These are phyloP conservation scores for Lasiurus borealis DNA, from an alignment of 2,113 vertebrate genomes.

Conservation along the genomic window DNA sequence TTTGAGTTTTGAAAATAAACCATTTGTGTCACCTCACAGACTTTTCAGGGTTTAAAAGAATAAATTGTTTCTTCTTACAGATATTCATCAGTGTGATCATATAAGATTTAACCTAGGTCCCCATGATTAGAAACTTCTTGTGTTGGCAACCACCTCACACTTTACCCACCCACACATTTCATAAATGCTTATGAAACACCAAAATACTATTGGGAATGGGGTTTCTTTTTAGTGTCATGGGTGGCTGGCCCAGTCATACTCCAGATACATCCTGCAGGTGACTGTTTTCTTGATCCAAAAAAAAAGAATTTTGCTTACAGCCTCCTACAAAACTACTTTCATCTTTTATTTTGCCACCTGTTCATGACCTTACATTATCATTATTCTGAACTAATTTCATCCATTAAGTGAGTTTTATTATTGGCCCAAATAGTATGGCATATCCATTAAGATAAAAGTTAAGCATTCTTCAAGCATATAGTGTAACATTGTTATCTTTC, in stretches of 20 bases:
- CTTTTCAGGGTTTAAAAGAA: constrained; percentile 45
- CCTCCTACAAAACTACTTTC: background rate
- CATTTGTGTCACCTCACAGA: constrained; percentile 26
- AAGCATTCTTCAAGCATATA: background rate
- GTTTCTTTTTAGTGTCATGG: background rate
- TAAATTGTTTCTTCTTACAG: background rate
- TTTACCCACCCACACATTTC: background rate
- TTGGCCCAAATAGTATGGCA: background rate
- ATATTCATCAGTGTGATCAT: background rate
- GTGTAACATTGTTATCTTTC: background rate
- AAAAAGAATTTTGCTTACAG: background rate
- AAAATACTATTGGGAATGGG: background rate
- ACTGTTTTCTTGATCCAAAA: background rate
- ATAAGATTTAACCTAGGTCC: constrained; percentile 29
- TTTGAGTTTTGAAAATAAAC: constrained; percentile 53
- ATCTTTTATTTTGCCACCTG: constrained; percentile 7
- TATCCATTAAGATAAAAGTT: background rate
- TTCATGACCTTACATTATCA: background rate
- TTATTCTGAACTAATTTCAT: constrained; percentile 18
- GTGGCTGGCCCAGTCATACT: background rate
- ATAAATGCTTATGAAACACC: background rate
- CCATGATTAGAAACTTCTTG: background rate
- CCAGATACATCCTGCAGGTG: background rate
- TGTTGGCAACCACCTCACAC: background rate
- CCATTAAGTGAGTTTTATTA: background rate